Conservation (phyloP, 2,797 vertebrate genomes). For the Trematomus bernacchii region DNA sequence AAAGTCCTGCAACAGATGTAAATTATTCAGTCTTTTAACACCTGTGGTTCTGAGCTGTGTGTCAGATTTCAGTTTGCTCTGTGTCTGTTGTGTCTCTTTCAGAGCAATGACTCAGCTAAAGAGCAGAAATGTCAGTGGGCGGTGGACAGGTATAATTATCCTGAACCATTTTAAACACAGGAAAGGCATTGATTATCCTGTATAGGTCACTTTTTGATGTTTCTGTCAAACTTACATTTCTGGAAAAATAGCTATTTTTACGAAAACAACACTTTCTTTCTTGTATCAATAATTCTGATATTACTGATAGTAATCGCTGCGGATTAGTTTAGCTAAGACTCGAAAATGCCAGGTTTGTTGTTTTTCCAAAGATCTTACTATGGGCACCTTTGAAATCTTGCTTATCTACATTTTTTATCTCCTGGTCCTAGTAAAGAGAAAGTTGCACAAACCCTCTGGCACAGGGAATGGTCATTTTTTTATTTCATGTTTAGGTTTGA, state of each 20-base stretch:
- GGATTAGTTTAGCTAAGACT: not conserved
- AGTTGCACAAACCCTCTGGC: not conserved
- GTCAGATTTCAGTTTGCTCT: conserved; percentile 30
- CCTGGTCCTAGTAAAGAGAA: not conserved
- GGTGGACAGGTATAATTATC: not conserved
- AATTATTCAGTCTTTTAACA: conserved; percentile 56
- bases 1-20: conserved; percentile 38
- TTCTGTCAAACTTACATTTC: not conserved
- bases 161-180: conserved; percentile 1
- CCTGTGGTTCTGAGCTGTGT: conserved; percentile 12
- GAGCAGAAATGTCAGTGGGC: not conserved
- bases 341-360: not conserved
- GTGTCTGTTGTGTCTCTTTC: not conserved
- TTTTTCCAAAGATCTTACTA: not conserved
- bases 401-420: not conserved
- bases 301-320: not conserved
- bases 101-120: conserved; percentile 19
- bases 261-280: too few species aligned
- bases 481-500: not conserved
- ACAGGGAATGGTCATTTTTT: not conserved
- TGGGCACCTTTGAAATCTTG: not conserved
- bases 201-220: not conserved
- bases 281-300: too few species aligned
- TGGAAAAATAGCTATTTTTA: not conserved
- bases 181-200: not conserved